Base-by-base conservation (phyloP, 2,113 vertebrate species). In the Picathartes gymnocephalus region DNA sequence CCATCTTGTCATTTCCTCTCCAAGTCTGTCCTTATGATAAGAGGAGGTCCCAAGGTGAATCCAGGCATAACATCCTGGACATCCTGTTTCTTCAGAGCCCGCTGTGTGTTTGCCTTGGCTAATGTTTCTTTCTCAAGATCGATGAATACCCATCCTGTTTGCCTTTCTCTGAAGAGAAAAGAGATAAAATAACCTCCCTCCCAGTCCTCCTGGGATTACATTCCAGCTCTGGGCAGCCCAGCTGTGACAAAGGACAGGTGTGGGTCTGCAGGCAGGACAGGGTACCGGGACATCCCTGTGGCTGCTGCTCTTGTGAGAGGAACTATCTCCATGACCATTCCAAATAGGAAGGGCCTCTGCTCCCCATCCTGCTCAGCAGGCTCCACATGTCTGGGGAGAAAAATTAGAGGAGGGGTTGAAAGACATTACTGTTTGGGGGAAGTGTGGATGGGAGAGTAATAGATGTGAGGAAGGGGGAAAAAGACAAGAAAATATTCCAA, bases 31-130 rank as follows among this genome's bases (percentile, higher is more conserved):
- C 70, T 66, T 74, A 14, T 15, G 88, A 65, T 90, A 93, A 95
- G 79, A 89, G 66, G 85, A 93, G 90, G 79, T 74, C 54, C 86
- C 82, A 91, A 83, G 90, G 89, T 95, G 85, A 94, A 91, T 83
- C 92, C 90, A 93, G 77, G 86, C 88, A 92, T 73, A 72, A 72
- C 58, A 76, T 91, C 86, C 78, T 64, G 71, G 77, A 78, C 87
- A 86, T 85, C 71, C 96, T 98, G 97, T 97, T 98, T 98, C 98
- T 98, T 94, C 97, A 98, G 97, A 97, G 93, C 86, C 93, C 28
- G 18, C 92, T 69, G 90, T 97, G 97, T 98, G 95, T 99, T 98
- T 97, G 89, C 56, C 85, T 97, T 97, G 94, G 96, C 82, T 95
- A 92, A 96, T 80, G 66, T 92, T 96, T 95, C 94, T 72, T 79